A percentile compares a stretch with the other conserved stretches of the same genome.
These are phyloP conservation scores for Drosophila putrida DNA, from an alignment of 2,888 invertebrate genomes.

Conservation along the genomic window DNA sequence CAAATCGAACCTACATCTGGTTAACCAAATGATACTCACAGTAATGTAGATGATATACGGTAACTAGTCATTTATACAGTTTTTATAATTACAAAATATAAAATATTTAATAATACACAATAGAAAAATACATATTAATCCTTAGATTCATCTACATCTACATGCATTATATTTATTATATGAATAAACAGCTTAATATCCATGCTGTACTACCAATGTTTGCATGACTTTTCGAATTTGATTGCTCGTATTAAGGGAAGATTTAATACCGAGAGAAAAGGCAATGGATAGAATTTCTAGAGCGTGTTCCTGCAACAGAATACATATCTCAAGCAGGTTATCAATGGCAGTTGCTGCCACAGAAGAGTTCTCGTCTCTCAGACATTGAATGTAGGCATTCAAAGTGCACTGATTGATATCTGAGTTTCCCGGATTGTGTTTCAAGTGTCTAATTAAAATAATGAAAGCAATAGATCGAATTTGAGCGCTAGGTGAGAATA, in stretches of 20 bases:
- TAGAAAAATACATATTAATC: constrained; percentile 2
- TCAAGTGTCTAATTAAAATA: constrained; percentile 90
- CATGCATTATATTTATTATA: background rate
- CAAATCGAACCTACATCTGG: too few relatives aligned
- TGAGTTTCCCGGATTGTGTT: constrained; percentile 88
- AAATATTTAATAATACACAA: constrained; percentile 9
- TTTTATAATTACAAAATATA: constrained; percentile 5
- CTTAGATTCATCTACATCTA: background rate
- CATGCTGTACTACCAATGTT: constrained; percentile 93
- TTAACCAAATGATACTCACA: background rate
- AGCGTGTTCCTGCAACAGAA: constrained; percentile 94
- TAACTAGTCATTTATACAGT: background rate
- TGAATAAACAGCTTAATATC: constrained; percentile 87
- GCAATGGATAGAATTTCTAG: constrained; percentile 91
- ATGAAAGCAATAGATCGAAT: constrained; percentile 90
- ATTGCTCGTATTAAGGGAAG: constrained; percentile 91
- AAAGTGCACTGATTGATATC: constrained; percentile 88
- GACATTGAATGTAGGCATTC: constrained; percentile 92
- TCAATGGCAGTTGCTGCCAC: constrained; percentile 92
- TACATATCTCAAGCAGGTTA: constrained; percentile 92
- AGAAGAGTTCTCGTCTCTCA: constrained; percentile 92
- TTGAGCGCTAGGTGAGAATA: constrained; percentile 88
- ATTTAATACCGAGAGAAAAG: constrained; percentile 92
- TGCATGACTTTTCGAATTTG: constrained; percentile 93
- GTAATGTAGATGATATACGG: background rate